Evolutionary conservation across 2,888 invertebrate genomes (phyloP).

Genomic region (Xylota segnis): DNA sequence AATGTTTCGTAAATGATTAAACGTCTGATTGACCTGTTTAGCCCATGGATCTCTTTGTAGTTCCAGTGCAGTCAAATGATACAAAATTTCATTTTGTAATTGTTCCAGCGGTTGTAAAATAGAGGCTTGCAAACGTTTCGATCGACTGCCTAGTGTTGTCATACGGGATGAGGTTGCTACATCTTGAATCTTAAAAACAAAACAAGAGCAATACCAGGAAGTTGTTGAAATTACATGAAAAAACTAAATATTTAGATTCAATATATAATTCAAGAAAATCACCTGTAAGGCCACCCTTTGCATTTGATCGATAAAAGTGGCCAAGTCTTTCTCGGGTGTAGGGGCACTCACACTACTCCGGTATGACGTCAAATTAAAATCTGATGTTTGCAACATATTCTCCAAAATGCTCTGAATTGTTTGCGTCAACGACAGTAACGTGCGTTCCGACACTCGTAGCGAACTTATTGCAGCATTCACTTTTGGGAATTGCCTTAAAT

Average conservation of each 20-base stretch:
- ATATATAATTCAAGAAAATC: background rate
- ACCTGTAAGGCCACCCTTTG: slow-evolving; percentile 84
- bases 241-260: background rate
- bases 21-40: slow-evolving; percentile 89
- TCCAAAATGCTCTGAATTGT: slow-evolving; percentile 83
- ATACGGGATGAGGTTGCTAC: slow-evolving; percentile 89
- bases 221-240: background rate
- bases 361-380: slow-evolving; percentile 84
- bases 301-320: slow-evolving; percentile 85
- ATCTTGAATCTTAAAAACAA: slow-evolving; percentile 87
- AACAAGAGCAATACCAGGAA: too few relatives aligned
- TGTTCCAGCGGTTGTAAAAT: slow-evolving; percentile 89
- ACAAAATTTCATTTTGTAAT: slow-evolving; percentile 89
- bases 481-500: slow-evolving; percentile 84
- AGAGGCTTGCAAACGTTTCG: slow-evolving; percentile 87
- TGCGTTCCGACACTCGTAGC: slow-evolving; percentile 83
- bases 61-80: slow-evolving; percentile 91
- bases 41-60: slow-evolving; percentile 90
- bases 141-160: slow-evolving; percentile 88
- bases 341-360: slow-evolving; percentile 83
- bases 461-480: slow-evolving; percentile 83
- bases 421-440: slow-evolving; percentile 83
- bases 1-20: slow-evolving; percentile 90
- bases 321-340: slow-evolving; percentile 84
- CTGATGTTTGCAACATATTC: slow-evolving; percentile 83